Evolutionary conservation across 37 sponge, comb jelly and placozoan species (phyloP).

Genomic region (Hexactinellida sp.): DNA sequence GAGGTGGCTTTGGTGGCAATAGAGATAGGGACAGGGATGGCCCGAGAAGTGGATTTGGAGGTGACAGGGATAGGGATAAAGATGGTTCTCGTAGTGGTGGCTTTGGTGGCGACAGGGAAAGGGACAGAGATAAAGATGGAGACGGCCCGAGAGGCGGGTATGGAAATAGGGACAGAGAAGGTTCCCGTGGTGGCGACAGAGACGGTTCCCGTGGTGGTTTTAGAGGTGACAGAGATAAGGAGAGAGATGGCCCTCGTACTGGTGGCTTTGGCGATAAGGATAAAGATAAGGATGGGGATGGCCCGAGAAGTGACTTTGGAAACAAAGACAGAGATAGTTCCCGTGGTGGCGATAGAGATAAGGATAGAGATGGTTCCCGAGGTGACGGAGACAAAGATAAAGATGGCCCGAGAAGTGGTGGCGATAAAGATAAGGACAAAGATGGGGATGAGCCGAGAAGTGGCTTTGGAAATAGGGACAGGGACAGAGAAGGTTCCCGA

Average conservation of each 20-base stretch:
- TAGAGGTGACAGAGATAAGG: background rate
- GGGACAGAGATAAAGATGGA: background rate
- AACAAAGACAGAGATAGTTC: background rate
- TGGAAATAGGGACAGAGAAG: background rate
- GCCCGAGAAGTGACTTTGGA: background rate
- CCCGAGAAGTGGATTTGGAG: background rate
- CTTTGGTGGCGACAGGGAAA: background rate
- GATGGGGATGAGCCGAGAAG: background rate
- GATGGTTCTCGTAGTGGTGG: background rate
- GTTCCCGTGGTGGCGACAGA: background rate
- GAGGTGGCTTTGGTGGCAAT: background rate
- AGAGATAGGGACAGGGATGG: background rate
- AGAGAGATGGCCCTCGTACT: background rate
- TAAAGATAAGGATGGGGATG: background rate
- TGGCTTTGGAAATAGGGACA: background rate
- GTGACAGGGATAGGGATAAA: background rate
- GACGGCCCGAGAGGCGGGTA: background rate
- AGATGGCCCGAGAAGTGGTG: background rate
- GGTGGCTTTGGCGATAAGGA: background rate
- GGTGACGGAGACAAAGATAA: background rate
- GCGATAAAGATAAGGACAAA: background rate
- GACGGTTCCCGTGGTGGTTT: too few relatives aligned
- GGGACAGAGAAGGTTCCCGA: background rate
- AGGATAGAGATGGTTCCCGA: too few relatives aligned
- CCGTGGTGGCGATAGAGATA: background rate